Evolutionary conservation across 2,113 vertebrate species (phyloP), one percentile per base, ranked within the genome.

Genomic region (Phocoena sinus): DNA sequence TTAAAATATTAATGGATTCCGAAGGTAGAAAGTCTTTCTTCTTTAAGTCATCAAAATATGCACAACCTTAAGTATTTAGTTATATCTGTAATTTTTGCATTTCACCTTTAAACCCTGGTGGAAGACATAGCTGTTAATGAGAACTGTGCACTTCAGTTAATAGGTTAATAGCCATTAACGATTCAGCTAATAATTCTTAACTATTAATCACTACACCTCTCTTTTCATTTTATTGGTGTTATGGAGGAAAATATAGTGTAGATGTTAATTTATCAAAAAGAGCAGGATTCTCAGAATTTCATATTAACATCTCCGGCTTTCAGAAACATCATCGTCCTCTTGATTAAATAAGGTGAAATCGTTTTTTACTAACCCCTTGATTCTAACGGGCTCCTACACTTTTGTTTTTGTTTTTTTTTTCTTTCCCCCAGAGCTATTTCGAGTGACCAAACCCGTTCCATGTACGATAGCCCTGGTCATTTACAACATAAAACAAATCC

Each of bases 101-200:
- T 99, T 99, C 99, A 99, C 98, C 98, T 99, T 99, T 99, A 98
- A 98, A 99, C 98, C 98, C 96, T 53, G 97, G 98, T 98, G 99
- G 98, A 98, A 99, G 98, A 98, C 98, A 97, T 98, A 98, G 98
- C 98, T 98, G 98, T 98, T 99, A 99, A 98, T 99, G 99, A 99
- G 98, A 98, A 98, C 98, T 97, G 97, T 98, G 98, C 98, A 98
- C 99, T 99, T 98, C 98, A 98, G 98, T 99, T 99, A 99, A 99
- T 99, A 99, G 98, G 98, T 99, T 99, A 99, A 99, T 99, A 98
- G 98, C 98, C 98, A 99, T 99, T 99, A 99, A 99, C 98, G 99
- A 99, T 98, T 98, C 98, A 97, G 98, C 98, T 98, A 99, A 99
- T 99, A 99, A 99, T 99, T 99, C 98, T 98, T 98, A 98, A 99